Percentiles rank a stretch among this genome's conserved stretches.
Evolutionary conservation across 2,113 vertebrate species (phyloP).

Genomic region (Corythaixoides concolor): DNA sequence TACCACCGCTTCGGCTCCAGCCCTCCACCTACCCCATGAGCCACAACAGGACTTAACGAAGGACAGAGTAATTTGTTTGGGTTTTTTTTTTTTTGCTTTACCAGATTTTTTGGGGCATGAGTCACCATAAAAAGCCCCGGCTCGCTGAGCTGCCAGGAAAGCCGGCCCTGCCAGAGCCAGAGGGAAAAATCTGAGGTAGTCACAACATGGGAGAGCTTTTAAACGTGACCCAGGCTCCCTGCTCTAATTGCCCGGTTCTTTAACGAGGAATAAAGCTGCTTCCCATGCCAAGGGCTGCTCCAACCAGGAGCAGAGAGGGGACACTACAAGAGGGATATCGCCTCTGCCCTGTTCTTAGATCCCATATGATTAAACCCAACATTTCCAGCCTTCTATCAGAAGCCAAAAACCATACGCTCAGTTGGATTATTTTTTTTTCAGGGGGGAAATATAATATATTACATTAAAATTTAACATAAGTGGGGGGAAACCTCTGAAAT

Average conservation of each 20-base stretch:
- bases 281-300: background rate
- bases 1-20: background rate
- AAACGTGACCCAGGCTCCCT: background rate
- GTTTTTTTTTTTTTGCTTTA: background rate
- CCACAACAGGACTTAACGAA: background rate
- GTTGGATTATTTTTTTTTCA: no score
- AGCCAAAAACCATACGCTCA: background rate
- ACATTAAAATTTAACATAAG: background rate
- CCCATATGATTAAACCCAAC: background rate
- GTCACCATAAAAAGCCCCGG: background rate
- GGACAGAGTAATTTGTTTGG: background rate
- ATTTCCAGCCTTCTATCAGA: background rate
- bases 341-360: background rate
- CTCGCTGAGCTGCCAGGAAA: background rate
- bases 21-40: background rate
- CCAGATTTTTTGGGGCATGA: background rate
- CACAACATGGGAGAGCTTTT: rapidly evolving
- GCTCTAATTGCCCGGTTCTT: background rate
- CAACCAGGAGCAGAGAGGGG: background rate
- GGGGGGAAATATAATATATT: background rate
- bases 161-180: background rate
- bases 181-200: background rate
- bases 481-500: background rate
- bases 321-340: rapidly evolving
- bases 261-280: background rate